These are phyloP conservation scores for Sarcophaga bullata DNA, from an alignment of 1,140 invertebrate species.

Conservation along the genomic window DNA sequence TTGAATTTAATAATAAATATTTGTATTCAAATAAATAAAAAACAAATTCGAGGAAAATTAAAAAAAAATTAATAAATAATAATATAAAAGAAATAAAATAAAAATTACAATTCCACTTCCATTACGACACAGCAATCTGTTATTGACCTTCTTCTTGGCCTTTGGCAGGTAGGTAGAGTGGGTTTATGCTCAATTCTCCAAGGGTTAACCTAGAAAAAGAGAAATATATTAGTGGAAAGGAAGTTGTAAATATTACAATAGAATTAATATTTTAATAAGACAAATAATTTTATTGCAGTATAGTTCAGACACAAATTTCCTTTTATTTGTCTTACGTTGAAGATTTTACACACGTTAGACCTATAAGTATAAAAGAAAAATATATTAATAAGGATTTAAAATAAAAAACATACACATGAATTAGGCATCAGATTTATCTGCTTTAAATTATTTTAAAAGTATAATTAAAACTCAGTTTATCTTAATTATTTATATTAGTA, in stretches of 20 bases:
- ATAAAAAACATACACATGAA: too few relatives aligned
- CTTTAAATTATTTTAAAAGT: too few relatives aligned
- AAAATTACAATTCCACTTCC: slow-evolving; percentile 34
- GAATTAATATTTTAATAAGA: too few relatives aligned
- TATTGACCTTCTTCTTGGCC: not conserved
- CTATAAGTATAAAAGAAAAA: not conserved
- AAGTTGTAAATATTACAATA: too few relatives aligned
- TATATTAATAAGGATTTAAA: not conserved
- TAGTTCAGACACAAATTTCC: too few relatives aligned
- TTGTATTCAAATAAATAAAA: slow-evolving; percentile 25
- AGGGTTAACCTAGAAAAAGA: slow-evolving; percentile 28
- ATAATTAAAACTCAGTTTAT: too few relatives aligned
- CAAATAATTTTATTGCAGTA: too few relatives aligned
- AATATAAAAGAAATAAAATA: slow-evolving; percentile 5
- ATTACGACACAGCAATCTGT: not conserved
- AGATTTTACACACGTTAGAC: too few relatives aligned
- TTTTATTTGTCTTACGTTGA: too few relatives aligned
- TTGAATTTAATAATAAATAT: not conserved
- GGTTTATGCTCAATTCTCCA: not conserved
- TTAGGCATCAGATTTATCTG: too few relatives aligned
- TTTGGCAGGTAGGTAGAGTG: not conserved
- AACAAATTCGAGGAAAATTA: not conserved
- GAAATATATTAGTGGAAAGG: slow-evolving; percentile 31
- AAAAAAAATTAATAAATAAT: not conserved
- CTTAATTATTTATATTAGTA: not conserved